Percentiles rank a stretch among this genome's conserved stretches.
Evolutionary conservation across 1,140 invertebrate genomes (phyloP).

Genomic region (Drosophila pachea): DNA sequence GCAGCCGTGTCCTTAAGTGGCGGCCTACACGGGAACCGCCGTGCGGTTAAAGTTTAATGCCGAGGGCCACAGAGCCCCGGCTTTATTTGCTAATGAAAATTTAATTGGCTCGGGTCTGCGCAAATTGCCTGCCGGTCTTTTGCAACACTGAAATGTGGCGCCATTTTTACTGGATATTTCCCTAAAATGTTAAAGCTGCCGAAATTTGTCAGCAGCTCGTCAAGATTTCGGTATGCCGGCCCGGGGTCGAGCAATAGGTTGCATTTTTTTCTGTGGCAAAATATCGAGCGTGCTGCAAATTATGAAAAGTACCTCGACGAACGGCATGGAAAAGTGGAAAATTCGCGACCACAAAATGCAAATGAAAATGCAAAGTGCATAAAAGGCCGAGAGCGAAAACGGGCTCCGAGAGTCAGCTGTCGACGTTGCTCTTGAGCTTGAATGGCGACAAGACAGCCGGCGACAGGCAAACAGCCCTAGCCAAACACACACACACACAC

Average conservation of each 20-base stretch:
- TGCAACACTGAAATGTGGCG: constrained; percentile 4
- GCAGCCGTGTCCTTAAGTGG: constrained; percentile 50
- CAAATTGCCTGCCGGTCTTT: constrained; percentile 46
- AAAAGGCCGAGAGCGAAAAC: constrained; percentile 56
- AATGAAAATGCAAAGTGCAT: constrained; percentile 56
- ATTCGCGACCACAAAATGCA: constrained; percentile 35
- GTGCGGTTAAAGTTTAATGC: constrained; percentile 67
- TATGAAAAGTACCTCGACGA: constrained; percentile 47
- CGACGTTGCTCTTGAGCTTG: constrained; percentile 70
- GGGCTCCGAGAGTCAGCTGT: constrained; percentile 45
- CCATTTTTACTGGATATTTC: constrained; percentile 11
- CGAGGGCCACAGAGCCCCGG: constrained; percentile 42
- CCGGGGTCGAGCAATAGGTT: neutral
- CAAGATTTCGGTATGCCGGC: constrained; percentile 33
- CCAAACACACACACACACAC: constrained; percentile 4
- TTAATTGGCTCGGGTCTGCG: constrained; percentile 61
- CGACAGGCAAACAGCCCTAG: constrained; percentile 33
- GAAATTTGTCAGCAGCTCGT: constrained; percentile 42
- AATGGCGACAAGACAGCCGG: constrained; percentile 46
- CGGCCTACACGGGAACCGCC: constrained; percentile 42
- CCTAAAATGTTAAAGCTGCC: constrained; percentile 29
- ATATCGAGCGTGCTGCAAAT: constrained; percentile 51
- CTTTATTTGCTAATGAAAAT: constrained; percentile 58
- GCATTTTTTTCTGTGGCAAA: constrained; percentile 44
- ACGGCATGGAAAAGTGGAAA: constrained; percentile 18